Conservation (phyloP, 2,113 vertebrate genomes). For the Syngnathus scovelli region DNA sequence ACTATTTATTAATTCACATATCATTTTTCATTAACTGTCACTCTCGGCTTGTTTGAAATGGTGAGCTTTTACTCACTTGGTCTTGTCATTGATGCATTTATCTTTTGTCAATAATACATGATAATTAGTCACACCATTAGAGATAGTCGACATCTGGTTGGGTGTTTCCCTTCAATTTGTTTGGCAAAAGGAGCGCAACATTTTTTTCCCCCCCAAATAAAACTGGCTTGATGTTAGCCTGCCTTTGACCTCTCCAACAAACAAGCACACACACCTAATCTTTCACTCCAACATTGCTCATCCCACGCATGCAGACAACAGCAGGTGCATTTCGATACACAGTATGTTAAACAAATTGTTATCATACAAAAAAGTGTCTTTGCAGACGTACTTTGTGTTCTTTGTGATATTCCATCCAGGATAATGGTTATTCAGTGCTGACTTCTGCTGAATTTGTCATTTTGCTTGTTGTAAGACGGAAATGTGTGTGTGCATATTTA, state of each 20-base stretch:
- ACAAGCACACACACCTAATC: background rate
- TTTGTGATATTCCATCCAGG: constrained; percentile 48
- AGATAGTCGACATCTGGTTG: background rate
- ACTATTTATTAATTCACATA: background rate
- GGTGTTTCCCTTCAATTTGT: constrained; percentile 13
- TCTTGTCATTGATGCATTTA: background rate
- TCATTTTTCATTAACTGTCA: background rate
- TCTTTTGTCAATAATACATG: background rate
- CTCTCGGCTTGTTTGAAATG: background rate
- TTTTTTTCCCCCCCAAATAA: background rate
- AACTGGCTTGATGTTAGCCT: constrained; percentile 7
- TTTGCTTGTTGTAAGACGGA: constrained; percentile 35
- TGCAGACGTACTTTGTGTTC: constrained; percentile 39
- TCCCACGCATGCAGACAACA: constrained; percentile 27
- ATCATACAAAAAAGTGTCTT: constrained; percentile 43
- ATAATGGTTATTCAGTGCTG: constrained; percentile 52
- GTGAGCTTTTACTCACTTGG: background rate
- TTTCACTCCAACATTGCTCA: constrained; percentile 12
- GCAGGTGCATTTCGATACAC: constrained; percentile 41
- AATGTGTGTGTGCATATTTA: constrained; percentile 30
- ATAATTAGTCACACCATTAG: background rate
- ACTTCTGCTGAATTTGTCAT: constrained; percentile 62
- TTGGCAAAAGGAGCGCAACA: background rate
- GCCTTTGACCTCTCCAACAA: constrained; percentile 5
- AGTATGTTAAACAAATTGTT: constrained; percentile 50